Evolutionary conservation across 2,797 vertebrate genomes (phyloP), one percentile per base, ranked within the genome.

Genomic region (Tauraco hartlaubi): DNA sequence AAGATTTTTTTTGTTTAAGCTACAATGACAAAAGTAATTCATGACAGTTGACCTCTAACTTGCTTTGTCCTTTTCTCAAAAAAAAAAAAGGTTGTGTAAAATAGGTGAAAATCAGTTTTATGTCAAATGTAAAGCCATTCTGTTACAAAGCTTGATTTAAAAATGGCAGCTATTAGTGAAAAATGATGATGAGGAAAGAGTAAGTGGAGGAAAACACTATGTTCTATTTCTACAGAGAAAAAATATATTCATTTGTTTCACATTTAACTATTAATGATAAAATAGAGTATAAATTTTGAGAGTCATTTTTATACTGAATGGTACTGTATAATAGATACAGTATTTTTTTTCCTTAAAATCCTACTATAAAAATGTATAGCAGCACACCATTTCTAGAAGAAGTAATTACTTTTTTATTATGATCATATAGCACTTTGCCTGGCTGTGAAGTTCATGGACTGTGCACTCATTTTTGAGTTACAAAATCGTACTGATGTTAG

Each of bases 331-430:
- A 59, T 55, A 67, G 35, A 69, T 26, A 51, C 2, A 29, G 11
- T 11, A 1, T 16, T 48, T 66, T 80, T 81, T 74, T 35, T 4
- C 9, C 41, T 79, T 91, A 74, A 93, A 92, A 75, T 74, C 14
- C 8, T 41, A 44, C 28, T 35, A 63, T 73, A 75, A 93, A 92
- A 90, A 84, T 72, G 17, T 81, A 78, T 43, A 92, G 21, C 33
- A 88, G 33, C 13, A 41, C 25, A 55, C 4, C 3, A 55, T 55
- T 93, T 84, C 49, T 88, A 62, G 69, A 49, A 78, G 23, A 79
- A 86, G 68, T 55, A 93, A 88, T 89, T 90, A 58, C 9, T 54
- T 81, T 93, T 95, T 92, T 81, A 89, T 79, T 72, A 51, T 55
- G 54, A 89, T 89, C 66, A 28, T 86, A 69, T 44, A 80, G 46